Base-by-base conservation (phyloP, 2,888 invertebrate genomes). In the Malthinus seriepunctatus region DNA sequence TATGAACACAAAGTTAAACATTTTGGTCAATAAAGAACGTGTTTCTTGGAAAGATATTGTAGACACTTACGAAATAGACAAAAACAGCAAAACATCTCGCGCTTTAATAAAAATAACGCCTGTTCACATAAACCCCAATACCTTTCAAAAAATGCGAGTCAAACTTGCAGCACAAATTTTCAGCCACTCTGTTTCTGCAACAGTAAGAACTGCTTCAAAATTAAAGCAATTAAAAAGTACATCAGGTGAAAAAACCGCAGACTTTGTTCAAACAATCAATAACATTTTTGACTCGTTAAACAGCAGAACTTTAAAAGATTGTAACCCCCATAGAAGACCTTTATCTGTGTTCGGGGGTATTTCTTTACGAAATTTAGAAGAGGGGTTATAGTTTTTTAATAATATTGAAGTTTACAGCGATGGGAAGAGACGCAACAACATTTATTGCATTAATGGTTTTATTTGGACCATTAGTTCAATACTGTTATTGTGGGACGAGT, bases 371-470 rank as follows among this genome's bases (percentile, higher is more conserved):
- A 51, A 61, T 58, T 12, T 50, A 23, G 3, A 8, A 35, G n/a
- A 33, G 42, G 15, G 62, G 62, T 37, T 58, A 38, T 2, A 63
- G 60, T 61, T 63, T 55, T 12, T 65, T 59, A 32, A 52, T 31
- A 8, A 32, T 8, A 51, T 45, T 53, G 46, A 57, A 64, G 54
- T 65, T 39, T 53, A 60, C 53, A 33, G 44, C 48, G 42, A 56
- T 56, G 8, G 32, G n/a, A 59, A 15, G 32, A 52, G 48, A 15
- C 49, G 7, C 14, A 35, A 56, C 12, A 63, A 58, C 46, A 67
- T 67, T 35, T 63, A 67, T 6, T 71, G 69, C 44, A 68, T 70
- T 51, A 46, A 60, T 10, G 66, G 66, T 7, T 60, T 71, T 23
- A 32, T 51, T n/a, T 62, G 68, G 51, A 66, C 64, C 2, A 63